Base-by-base conservation (phyloP, 1,140 invertebrate species). In the Drosophila leontia region DNA sequence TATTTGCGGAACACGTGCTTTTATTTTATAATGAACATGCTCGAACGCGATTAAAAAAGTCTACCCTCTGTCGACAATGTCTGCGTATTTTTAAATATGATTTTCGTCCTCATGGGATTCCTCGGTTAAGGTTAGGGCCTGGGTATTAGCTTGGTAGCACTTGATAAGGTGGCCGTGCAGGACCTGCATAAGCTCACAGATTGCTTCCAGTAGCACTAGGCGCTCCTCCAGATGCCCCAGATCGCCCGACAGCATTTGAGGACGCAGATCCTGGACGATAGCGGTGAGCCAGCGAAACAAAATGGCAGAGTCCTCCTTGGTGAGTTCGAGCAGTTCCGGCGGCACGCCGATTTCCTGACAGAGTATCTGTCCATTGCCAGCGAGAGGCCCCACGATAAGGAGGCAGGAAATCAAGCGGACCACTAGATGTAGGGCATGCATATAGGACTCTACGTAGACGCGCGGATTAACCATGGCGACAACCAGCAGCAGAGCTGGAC, bases 211-310 rank as follows among this genome's bases (percentile, higher is more conserved):
- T 0, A 84, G 29, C 3, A 85, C 78, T n/a, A 84, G 61, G 13
- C 72, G 72, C 45, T 84, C 81, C 12, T 71, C 47, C 4, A 60
- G 50, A 13, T 50, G 65, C 0, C 45, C 58, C 39, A 70, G 32
- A 55, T 85, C 72, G 3, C 17, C 53, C 7, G 57, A 26, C 4
- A 84, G n/a, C 50, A 78, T 84, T 11, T 63, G 48, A 0, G 63
- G 63, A 11, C 67, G 74, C 63, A 85, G n/a, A 13, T 85, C 82
- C 12, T 71, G 51, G 7, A 72, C 64, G 7, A 84, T 77, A 8
- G 48, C 65, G n/a, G 57, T 85, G 0, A 85, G 82, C 82, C 81
- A 84, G 42, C 81, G 81, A 11, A 85, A 80, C 3, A 84, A 34
- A 7, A 69, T 61, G 1, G 59, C 37, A 0, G 77, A 56, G 29